Evolutionary conservation across 1,140 invertebrate species (phyloP), one percentile per base, ranked within the genome.

Genomic region (Telenomus remus): DNA sequence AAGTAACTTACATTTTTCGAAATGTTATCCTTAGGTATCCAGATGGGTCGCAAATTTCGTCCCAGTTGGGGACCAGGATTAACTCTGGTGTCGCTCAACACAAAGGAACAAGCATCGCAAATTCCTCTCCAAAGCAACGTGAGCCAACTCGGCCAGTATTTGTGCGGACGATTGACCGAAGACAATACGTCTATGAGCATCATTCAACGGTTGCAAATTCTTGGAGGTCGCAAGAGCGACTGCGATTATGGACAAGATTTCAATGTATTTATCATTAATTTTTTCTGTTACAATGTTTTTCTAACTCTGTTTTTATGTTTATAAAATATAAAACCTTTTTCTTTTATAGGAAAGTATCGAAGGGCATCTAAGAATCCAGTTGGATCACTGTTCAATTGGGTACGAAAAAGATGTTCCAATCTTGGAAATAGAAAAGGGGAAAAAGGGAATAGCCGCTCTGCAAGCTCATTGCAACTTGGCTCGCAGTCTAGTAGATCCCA

Each of bases 51-150:
- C 2, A 91, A 91, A 55, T 94, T 92, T 64, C 91, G 94, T 77
- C 90, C 93, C 0, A 93, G 93, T 0, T 97, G 95, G 92, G 92
- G 92, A 0, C 91, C 91, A 0, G 89, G 89, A n/a, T 90, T 92
- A 68, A 90, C 89, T 0, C 78, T 96, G 6, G 89, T 90, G 8
- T 87, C 86, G 14, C 56, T 90, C 2, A 89, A 86, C 12, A 89
- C 88, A 4, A 82, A 78, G 19, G 78, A 82, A 27, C 81, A 85
- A 51, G 84, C 83, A 0, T 76, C 78, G 10, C 76, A 81, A 19
- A 80, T 86, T 34, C 80, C 74, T n/a, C 61, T 87, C 4, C 72
- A 73, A 6, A 84, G 76, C 68, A 72, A 79, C 8, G 80, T 86
- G 5, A 80, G 80, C 63, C 76, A 85, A 5, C 68, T 87, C n/a